Evolutionary conservation across 2,797 vertebrate species (phyloP).

Genomic region (Hephaestus fuliginosus): DNA sequence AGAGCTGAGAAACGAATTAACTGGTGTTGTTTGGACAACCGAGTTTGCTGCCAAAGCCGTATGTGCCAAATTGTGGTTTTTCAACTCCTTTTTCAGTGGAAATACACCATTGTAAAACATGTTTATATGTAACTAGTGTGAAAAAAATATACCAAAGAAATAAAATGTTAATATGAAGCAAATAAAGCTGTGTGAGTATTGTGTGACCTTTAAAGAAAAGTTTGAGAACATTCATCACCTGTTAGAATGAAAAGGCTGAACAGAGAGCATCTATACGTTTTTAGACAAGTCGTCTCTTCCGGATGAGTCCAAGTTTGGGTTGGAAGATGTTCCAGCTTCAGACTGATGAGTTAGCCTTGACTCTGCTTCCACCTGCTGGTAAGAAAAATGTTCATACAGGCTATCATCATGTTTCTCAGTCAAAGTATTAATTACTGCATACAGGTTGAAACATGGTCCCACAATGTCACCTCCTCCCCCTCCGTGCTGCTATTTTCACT

Average conservation of each 20-base stretch:
- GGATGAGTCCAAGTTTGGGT: not conserved
- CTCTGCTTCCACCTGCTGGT: conserved; percentile 69
- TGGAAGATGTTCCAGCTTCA: not conserved
- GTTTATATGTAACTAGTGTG: conserved; percentile 65
- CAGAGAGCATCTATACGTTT: not conserved
- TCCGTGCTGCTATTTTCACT: conserved; percentile 28
- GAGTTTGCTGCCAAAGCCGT: conserved; percentile 60
- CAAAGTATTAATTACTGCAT: conserved; percentile 8
- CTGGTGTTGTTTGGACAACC: conserved; percentile 21
- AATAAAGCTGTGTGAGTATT: conserved; percentile 10
- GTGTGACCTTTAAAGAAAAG: not conserved
- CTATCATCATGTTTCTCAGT: not conserved
- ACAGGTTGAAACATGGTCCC: conserved; percentile 16
- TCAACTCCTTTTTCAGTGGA: conserved; percentile 11
- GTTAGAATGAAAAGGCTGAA: not conserved
- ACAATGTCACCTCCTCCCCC: not conserved
- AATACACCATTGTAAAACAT: not conserved
- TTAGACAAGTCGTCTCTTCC: not conserved
- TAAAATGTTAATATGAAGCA: conserved; percentile 69
- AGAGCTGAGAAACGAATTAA: conserved; percentile 14
- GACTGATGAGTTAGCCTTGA: conserved; percentile 2
- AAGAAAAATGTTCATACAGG: not conserved
- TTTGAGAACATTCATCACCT: conserved; percentile 5
- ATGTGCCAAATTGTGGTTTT: conserved; percentile 49
- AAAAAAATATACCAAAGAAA: conserved; percentile 73